Base-by-base conservation (phyloP, 92 coral and sea anemone species). In the Pocillopora meandrina region DNA sequence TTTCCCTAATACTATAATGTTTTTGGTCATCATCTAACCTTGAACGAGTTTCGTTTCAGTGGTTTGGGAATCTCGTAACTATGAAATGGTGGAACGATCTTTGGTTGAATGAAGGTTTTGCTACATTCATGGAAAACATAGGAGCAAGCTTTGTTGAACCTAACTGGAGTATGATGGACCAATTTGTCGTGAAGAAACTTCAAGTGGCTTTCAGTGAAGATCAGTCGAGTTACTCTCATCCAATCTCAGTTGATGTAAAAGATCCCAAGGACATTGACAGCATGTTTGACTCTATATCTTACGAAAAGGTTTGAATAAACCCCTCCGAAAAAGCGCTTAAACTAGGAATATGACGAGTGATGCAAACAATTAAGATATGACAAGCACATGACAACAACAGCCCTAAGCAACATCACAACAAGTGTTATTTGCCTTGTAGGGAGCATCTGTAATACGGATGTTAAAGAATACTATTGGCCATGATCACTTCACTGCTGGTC, bases 81-180 rank as follows among this genome's bases (percentile, higher is more conserved):
- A 95, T 95, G 98, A 87, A 90, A 61, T 95, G 98, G 98, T 95
- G 98, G 97, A 90, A 89, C 26, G 97, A 93, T 67, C 83, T 95
- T 31, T 95, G 98, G 98, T 73, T 95, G 33, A 95, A 95, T 65
- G 98, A 95, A 85, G 98, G 96, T 11, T 95, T 95, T 90, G 98
- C 98, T 9, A 88, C 79, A 9, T 93, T 71, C 78, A 86, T 95
- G 94, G 88, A 88, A 56, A 69, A 16, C 73, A 19, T 87, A 15
- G 98, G 92, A 61, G 76, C 75, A 33, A 78, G 72, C 57, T 87
- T 76, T 56, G 87, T 84, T 18, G 91, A 91, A 17, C 98, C 93
- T 16, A 71, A 90, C 17, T 93, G 97, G 97, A 75, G 79, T 65
- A 80, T 90, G 85, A 86, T 91, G 82, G 72, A 93, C 18, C 55